Percentiles rank a stretch among this genome's conserved stretches.
These are phyloP conservation scores for Trileptium ribeirensis DNA, from an alignment of 2,888 invertebrate genomes.

Conservation along the genomic window DNA sequence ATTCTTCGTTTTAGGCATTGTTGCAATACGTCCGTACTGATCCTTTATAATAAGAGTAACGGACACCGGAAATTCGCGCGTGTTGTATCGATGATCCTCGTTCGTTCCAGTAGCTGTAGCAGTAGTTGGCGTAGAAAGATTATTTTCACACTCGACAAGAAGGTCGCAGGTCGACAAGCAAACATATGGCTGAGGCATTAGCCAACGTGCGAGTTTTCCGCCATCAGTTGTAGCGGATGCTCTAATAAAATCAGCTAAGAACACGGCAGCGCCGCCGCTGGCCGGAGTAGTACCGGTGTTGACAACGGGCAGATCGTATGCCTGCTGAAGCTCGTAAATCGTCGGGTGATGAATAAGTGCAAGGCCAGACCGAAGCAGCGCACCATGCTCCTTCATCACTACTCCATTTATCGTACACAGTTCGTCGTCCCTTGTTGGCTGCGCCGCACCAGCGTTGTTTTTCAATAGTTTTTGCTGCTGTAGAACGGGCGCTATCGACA, in stretches of 20 bases:
- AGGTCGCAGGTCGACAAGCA: constrained; percentile 63
- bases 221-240: constrained; percentile 78
- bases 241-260: constrained; percentile 77
- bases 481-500: too few species aligned
- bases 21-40: constrained; percentile 81
- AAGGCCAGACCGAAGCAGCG: constrained; percentile 75
- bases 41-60: constrained; percentile 74
- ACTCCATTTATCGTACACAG: not conserved
- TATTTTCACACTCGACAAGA: constrained; percentile 61
- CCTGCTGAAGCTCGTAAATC: constrained; percentile 81
- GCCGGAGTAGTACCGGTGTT: too few species aligned
- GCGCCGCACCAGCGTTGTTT: not conserved
- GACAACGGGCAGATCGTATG: constrained; percentile 64
- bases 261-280: constrained; percentile 47
- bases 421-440: not conserved
- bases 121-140: too few species aligned
- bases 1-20: too few species aligned
- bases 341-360: constrained; percentile 77
- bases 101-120: too few species aligned
- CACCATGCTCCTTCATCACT: not conserved
- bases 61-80: constrained; percentile 75
- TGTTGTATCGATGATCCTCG: too few species aligned
- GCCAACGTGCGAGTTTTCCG: constrained; percentile 84
- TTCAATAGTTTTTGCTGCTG: too few species aligned
- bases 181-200: constrained; percentile 82